Base-by-base conservation (phyloP, 2,888 invertebrate species). In the Apoda limacodes region DNA sequence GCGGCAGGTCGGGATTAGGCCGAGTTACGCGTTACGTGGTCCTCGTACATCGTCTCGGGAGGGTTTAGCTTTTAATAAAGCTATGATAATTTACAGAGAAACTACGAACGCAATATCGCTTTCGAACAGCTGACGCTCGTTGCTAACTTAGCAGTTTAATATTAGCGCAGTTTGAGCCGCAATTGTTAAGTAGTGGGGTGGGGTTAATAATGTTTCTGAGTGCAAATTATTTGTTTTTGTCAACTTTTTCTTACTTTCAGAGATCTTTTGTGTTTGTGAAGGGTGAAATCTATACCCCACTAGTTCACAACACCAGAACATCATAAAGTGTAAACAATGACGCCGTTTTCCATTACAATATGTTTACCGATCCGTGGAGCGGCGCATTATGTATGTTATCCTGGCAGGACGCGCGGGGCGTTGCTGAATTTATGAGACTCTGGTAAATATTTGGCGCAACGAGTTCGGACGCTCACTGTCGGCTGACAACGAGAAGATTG, bases 341-440 rank as follows among this genome's bases (percentile, higher is more conserved):
- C 64, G 64, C 66, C 74, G 71, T 75, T 80, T 80, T 78, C 80
- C 78, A 80, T 80, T 80, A 80, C 78, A 80, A 80, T 80, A 78
- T 80, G 80, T 80, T 80, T 80, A 69, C 78, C 76, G 72, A 80
- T 74, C 75, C 78, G 71, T 67, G 66, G 71, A 58, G 70, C 65
- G 57, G 60, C 68, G 80, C 66, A 76, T 80, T 80, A 80, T 80
- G 72, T 76, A 66, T 80, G 80, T 80, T 78, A 75, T 74, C 75
- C 78, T 61, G 68, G 67, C 60, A 55, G 66, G 68, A 64, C 64
- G 66, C 62, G 68, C 65, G 60, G 68, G 62, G 63, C 66, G 63
- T 60, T 60, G 59, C 56, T 60, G 60, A 68, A 80, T 80, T 80
- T 80, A 80, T 78, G 76, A 71, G 66, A 61, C 69, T 62, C 72